phyloP scores from a whole-genome alignment of 2,113 vertebrate species.

The Malurus elegans region DNA sequence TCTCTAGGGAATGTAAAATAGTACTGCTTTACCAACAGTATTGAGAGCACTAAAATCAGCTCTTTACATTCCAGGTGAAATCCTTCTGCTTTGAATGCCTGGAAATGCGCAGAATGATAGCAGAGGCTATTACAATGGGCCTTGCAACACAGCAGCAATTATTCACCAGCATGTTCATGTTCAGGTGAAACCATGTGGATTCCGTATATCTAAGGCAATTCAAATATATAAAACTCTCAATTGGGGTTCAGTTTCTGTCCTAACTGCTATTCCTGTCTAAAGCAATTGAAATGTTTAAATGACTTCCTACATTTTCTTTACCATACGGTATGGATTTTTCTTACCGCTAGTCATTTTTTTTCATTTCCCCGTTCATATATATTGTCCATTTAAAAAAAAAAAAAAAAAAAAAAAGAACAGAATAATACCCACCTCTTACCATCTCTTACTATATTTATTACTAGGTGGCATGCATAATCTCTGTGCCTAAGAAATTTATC shows the following conservation, averaged over 20 bases:
- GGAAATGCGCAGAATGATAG: not conserved
- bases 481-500: constrained; percentile 21
- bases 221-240: not conserved
- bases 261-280: not conserved
- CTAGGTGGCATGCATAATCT: not conserved
- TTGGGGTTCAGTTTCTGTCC: not conserved
- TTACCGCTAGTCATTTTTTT: not conserved
- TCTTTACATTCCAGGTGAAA: not conserved
- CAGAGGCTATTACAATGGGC: not conserved
- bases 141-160: not conserved
- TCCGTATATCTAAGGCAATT: not conserved
- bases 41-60: not conserved
- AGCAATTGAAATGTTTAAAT: not conserved
- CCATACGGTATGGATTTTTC: not conserved
- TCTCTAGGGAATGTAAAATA: not conserved
- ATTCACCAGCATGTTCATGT: not conserved
- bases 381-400: not conserved
- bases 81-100: not conserved
- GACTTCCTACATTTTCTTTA: not conserved
- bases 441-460: not conserved
- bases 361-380: not conserved
- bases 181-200: not conserved
- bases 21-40: not conserved
- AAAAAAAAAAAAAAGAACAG: not conserved
- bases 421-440: not conserved